Evolutionary conservation across 1,140 invertebrate genomes (phyloP), one percentile per base, ranked within the genome.

Genomic region (Drosophila bocki): DNA sequence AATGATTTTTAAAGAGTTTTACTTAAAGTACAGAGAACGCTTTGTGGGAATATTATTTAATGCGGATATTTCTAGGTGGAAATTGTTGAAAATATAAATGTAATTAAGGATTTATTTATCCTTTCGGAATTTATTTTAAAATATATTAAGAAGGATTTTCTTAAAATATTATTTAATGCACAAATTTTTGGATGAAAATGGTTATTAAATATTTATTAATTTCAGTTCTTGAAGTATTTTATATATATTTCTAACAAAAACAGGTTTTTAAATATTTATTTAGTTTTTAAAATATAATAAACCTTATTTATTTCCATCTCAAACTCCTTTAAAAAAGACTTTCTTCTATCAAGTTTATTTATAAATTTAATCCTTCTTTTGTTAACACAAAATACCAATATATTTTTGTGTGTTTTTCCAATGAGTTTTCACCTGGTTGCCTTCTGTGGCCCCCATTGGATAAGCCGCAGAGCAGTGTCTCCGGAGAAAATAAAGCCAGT

Each of bases 401-500:
- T 37, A 54, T 54, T 22, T 37, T 13, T n/a, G 50, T 22, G 19
- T 54, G 22, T 26, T 57, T 33, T n/a, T 17, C 37, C 29, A 59
- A 19, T 63, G 19, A 42, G 26, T 35, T 39, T 32, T 65, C 62
- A 65, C 57, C 62, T 65, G 57, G 57, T 57, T 17, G 19, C 33
- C 26, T 22, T 9, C 39, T 35, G 62, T 41, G 57, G 15, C 39
- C 53, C n/a, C 51, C 19, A 6, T 37, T 17, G 57, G 62, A 64
- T 64, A 61, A 64, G 59, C 57, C 62, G 32, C 17, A 3, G 22
- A 15, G 17, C 61, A 13, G 39, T 63, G 57, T 65, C 62, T 33
- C 57, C 6, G 39, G 39, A 45, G 62, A 65, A 65, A 62, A 62
- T 65, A 65, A 65, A 62, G 62, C 33, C 41, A 61, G 57, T 64